phyloP scores from a whole-genome alignment of 2,113 vertebrate genomes.

The Equus przewalskii region DNA sequence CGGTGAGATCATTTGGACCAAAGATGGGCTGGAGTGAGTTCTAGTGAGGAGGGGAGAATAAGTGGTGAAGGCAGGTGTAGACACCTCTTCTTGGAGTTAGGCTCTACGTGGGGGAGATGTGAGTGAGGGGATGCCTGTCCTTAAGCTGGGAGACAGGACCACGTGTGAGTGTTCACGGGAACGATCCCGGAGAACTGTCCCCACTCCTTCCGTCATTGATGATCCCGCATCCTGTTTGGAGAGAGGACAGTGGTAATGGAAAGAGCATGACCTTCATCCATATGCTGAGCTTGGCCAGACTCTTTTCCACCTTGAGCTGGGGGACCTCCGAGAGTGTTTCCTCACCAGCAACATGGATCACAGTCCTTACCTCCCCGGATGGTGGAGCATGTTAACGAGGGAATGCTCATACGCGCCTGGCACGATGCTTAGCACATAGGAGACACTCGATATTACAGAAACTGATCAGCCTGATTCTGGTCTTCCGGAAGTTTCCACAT shows the following conservation, averaged over 20 bases:
- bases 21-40: background rate
- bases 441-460: background rate
- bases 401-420: background rate
- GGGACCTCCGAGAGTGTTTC: background rate
- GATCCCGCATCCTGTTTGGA: background rate
- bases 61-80: background rate
- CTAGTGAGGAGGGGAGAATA: background rate
- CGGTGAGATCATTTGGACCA: background rate
- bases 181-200: background rate
- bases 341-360: background rate
- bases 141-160: background rate
- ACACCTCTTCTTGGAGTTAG: background rate
- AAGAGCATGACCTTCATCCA: background rate
- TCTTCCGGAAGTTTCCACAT: slow-evolving; percentile 19
- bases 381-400: rapidly evolving
- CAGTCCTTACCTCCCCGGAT: background rate
- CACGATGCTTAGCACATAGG: background rate
- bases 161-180: rapidly evolving
- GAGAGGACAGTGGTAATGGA: background rate
- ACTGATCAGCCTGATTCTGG: background rate
- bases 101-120: rapidly evolving
- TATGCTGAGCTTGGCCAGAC: background rate
- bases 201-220: background rate
- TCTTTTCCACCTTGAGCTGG: background rate
- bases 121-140: background rate